Conservation (phyloP, 37 sponge, comb jelly and placozoan genomes). For the Amphimedon queenslandica region DNA sequence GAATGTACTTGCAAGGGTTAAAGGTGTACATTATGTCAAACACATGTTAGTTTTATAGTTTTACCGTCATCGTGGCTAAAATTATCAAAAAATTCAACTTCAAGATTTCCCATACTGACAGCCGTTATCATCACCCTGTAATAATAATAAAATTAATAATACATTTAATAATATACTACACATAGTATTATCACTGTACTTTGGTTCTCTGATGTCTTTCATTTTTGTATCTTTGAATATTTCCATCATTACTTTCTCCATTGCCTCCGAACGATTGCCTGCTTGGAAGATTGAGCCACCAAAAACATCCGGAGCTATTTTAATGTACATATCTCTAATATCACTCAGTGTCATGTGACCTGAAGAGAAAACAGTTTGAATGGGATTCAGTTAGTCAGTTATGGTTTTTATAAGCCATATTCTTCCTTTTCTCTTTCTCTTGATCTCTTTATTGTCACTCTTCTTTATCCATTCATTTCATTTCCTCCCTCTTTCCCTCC, state of each 20-base stretch:
- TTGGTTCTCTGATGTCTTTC: conserved; percentile 21
- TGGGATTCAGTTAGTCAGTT: too few relatives aligned
- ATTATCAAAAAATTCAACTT: conserved; percentile 19
- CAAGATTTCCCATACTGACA: neutral
- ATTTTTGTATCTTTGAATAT: conserved; percentile 17
- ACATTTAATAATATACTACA: neutral
- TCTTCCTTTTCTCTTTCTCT: too few relatives aligned
- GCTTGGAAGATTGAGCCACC: neutral
- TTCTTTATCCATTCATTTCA: too few relatives aligned
- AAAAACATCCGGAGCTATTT: neutral
- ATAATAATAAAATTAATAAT: neutral
- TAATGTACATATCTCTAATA: neutral
- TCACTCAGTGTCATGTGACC: too few relatives aligned
- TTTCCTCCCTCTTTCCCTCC: too few relatives aligned
- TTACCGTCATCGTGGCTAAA: neutral
- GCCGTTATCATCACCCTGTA: conserved; percentile 5
- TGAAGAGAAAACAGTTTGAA: too few relatives aligned
- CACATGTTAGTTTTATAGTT: too few relatives aligned
- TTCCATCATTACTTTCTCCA: conserved; percentile 35
- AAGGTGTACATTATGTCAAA: neutral
- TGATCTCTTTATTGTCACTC: too few relatives aligned
- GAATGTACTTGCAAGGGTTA: neutral
- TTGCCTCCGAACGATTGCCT: conserved; percentile 3
- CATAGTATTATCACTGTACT: conserved; percentile 1
- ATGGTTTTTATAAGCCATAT: too few relatives aligned